Conservation (phyloP, 2,113 vertebrate genomes). For the Stegostoma tigrinum region DNA sequence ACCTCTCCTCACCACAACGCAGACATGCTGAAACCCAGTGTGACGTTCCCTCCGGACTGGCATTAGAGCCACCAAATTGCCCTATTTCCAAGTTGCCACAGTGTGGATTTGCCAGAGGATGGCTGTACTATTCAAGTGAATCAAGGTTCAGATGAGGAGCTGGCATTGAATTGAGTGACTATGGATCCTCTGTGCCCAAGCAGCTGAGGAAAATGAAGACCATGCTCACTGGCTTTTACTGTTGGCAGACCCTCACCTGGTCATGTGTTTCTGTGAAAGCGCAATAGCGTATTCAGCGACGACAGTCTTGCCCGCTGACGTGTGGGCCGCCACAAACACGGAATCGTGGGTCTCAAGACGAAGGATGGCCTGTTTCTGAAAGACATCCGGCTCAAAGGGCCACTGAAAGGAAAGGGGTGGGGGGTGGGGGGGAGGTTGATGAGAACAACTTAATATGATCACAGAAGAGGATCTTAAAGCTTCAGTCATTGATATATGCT, state of each 20-base stretch:
- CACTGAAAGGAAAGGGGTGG: constrained; percentile 54
- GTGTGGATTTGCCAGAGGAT: background rate
- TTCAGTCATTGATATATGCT: background rate
- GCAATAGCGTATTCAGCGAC: constrained; percentile 88
- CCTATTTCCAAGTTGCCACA: background rate
- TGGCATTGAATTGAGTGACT: background rate
- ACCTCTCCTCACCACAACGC: too few species aligned
- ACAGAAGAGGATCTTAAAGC: background rate
- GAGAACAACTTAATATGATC: background rate
- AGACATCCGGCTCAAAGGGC: constrained; percentile 78
- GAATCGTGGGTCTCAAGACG: constrained; percentile 74
- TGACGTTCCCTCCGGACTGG: background rate
- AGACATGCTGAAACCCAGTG: too few species aligned
- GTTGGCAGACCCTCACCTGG: constrained; percentile 55
- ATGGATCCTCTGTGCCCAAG: too few species aligned
- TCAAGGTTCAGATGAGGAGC: background rate
- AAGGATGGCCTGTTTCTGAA: constrained; percentile 85
- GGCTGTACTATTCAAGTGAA: background rate
- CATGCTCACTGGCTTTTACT: rapidly evolving
- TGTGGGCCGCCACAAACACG: constrained; percentile 82
- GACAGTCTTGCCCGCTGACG: constrained; percentile 82
- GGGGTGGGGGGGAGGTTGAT: background rate
- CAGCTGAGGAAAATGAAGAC: too few species aligned
- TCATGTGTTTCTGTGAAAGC: constrained; percentile 87
- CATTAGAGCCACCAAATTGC: background rate